A percentile compares a stretch with the other conserved stretches of the same genome.
phyloP scores from a whole-genome alignment of 2,888 invertebrate species.

The Nomada lathburiana region DNA sequence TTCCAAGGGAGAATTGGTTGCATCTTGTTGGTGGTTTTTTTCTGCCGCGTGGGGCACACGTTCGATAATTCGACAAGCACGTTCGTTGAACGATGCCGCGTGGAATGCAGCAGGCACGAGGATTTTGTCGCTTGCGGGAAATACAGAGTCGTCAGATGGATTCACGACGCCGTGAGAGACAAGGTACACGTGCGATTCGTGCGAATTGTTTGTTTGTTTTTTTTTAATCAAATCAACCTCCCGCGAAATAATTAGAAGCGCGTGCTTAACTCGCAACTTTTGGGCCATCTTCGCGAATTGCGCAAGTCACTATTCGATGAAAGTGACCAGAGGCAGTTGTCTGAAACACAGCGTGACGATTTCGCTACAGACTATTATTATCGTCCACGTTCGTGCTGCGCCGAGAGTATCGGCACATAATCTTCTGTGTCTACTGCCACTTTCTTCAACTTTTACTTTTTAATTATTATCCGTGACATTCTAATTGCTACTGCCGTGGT shows the following conservation, averaged over 20 bases:
- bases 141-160: conserved; percentile 80
- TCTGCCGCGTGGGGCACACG: not conserved
- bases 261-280: too few relatives aligned
- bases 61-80: conserved; percentile 67
- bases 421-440: not conserved
- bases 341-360: conserved; percentile 27
- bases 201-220: too few relatives aligned
- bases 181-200: conserved; percentile 73
- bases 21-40: conserved; percentile 38
- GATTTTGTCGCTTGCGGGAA: conserved; percentile 80
- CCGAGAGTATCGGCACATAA: conserved; percentile 26
- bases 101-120: conserved; percentile 76
- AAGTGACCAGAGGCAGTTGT: not conserved
- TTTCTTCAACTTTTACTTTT: conserved; percentile 42
- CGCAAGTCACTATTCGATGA: not conserved
- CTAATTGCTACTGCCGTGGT: not conserved
- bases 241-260: too few relatives aligned
- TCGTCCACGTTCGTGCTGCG: conserved; percentile 9
- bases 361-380: conserved; percentile 13
- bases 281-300: not conserved
- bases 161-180: conserved; percentile 77
- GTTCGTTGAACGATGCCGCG: conserved; percentile 79
- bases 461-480: conserved; percentile 18
- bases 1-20: conserved; percentile 1
- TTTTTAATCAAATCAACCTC: too few relatives aligned